Conservation (phyloP, 2,888 invertebrate genomes). For the Papilio elwesi region DNA sequence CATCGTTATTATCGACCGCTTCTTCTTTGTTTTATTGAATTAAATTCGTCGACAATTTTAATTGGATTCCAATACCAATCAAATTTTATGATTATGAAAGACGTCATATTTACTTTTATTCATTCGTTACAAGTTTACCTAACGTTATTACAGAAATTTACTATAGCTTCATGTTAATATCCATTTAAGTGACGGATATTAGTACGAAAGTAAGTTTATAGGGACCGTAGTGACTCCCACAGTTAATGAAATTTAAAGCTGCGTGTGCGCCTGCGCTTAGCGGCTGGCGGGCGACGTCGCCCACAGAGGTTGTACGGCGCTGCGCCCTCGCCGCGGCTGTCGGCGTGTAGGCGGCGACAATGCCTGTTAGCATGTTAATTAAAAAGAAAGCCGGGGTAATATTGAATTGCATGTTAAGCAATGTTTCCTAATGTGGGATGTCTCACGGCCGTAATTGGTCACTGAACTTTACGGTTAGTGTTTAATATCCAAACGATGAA, state of each 20-base stretch:
- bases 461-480: slow-evolving; percentile 40
- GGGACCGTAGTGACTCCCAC: slow-evolving; percentile 23
- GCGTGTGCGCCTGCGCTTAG: slow-evolving; percentile 1
- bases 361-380: slow-evolving; percentile 82
- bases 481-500: neutral
- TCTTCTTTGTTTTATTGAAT: neutral
- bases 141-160: neutral
- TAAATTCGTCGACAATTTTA: neutral
- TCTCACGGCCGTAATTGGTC: slow-evolving; percentile 41
- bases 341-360: slow-evolving; percentile 76
- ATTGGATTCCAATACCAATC: neutral
- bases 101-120: neutral
- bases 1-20: neutral
- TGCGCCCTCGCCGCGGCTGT: slow-evolving; percentile 55
- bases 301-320: slow-evolving; percentile 52
- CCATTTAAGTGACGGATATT: slow-evolving; percentile 1
- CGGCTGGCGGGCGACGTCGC: slow-evolving; percentile 44
- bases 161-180: neutral
- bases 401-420: slow-evolving; percentile 58
- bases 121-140: neutral
- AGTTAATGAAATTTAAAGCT: slow-evolving; percentile 32
- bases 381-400: slow-evolving; percentile 76
- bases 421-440: slow-evolving; percentile 57
- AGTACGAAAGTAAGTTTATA: slow-evolving; percentile 1
- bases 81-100: neutral